Percentiles rank a stretch among this genome's conserved stretches.
Evolutionary conservation across 2,888 invertebrate species (phyloP).

Genomic region (Perdita meconis): DNA sequence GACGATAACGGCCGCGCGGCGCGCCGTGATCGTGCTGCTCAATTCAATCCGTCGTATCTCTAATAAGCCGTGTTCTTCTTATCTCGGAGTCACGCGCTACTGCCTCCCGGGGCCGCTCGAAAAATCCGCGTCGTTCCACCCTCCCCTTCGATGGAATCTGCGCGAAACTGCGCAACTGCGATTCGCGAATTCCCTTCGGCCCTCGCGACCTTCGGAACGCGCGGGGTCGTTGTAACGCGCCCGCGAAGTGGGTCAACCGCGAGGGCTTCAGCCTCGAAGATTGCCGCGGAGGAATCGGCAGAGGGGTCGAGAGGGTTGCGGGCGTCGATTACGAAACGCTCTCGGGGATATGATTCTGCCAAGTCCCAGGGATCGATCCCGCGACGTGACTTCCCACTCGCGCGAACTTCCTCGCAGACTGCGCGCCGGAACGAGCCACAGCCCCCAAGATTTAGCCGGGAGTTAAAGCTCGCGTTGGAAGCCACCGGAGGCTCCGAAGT

Average conservation of each 20-base stretch:
- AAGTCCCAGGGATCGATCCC: conserved; percentile 28
- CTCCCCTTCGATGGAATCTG: neutral
- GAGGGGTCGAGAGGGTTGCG: conserved; percentile 1
- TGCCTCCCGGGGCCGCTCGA: conserved; percentile 1
- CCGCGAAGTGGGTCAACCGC: conserved; percentile 35
- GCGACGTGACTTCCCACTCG: conserved; percentile 14
- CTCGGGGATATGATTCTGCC: conserved; percentile 9
- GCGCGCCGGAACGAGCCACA: too few species aligned
- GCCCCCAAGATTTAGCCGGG: conserved; percentile 29
- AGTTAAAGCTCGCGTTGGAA: conserved; percentile 41
- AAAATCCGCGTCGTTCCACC: conserved; percentile 10
- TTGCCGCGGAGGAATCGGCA: conserved; percentile 2
- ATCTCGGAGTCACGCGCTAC: conserved; percentile 39
- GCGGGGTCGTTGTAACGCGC: neutral
- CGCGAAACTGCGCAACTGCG: neutral
- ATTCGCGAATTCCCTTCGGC: too few species aligned
- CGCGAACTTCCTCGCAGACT: conserved; percentile 15
- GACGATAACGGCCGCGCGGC: conserved; percentile 40
- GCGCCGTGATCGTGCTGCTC: conserved; percentile 48
- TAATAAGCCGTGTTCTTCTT: conserved; percentile 49
- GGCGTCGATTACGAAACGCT: neutral
- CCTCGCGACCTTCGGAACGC: too few species aligned
- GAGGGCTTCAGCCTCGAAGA: conserved; percentile 10
- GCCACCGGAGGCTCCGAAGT: conserved; percentile 20
- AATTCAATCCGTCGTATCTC: conserved; percentile 54